Conservation (phyloP, 1,140 invertebrate genomes). For the Leptopilina boulardi region DNA sequence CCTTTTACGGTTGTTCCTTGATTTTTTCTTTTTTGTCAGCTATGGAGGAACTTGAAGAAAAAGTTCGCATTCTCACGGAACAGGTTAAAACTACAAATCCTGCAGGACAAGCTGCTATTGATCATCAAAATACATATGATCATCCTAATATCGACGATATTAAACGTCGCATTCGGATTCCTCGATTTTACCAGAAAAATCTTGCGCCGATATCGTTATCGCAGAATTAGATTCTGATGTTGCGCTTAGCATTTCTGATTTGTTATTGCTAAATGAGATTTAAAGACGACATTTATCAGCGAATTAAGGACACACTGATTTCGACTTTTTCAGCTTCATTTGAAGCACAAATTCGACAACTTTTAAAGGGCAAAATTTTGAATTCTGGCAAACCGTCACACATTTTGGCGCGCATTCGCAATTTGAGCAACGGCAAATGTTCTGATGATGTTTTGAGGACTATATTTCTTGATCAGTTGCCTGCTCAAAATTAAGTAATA, state of each 20-base stretch:
- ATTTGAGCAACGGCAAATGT: too few species aligned
- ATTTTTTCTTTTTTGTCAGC: background rate
- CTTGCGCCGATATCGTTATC: too few species aligned
- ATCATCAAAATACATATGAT: too few species aligned
- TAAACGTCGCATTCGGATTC: background rate
- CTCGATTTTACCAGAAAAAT: background rate
- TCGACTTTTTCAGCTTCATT: conserved; percentile 43
- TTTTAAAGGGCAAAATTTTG: conserved; percentile 61
- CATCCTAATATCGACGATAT: too few species aligned
- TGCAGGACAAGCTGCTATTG: background rate
- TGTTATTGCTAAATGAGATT: conserved; percentile 39
- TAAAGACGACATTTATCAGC: conserved; percentile 44
- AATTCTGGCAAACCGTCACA: conserved; percentile 57
- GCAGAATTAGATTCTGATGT: background rate
- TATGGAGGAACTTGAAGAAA: background rate
- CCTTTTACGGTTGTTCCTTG: background rate
- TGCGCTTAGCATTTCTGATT: conserved; percentile 36
- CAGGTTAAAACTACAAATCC: background rate
- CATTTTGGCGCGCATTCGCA: too few species aligned
- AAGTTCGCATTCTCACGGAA: background rate
- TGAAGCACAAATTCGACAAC: conserved; percentile 43
- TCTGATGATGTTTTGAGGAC: too few species aligned
- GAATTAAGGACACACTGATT: conserved; percentile 58
- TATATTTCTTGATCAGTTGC: conserved; percentile 9
- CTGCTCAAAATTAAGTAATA: background rate